Conservation (phyloP, 2,113 vertebrate genomes). For the Dinomys branickii region DNA sequence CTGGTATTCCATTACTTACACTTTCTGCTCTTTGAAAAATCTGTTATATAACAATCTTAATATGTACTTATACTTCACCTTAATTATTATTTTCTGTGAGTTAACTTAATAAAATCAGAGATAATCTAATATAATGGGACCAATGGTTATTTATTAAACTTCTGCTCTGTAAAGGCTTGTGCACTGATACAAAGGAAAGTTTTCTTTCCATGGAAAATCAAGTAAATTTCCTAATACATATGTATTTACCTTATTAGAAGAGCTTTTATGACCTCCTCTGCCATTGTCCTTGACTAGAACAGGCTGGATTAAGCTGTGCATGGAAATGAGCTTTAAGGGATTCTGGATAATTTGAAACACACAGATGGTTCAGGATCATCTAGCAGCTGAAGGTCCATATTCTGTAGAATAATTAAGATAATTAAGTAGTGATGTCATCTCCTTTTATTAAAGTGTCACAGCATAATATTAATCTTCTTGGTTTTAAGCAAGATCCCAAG, state of each 20-base stretch:
- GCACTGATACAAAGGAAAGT: background rate
- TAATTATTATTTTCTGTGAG: conserved; percentile 58
- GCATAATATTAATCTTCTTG: background rate
- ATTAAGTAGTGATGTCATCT: background rate
- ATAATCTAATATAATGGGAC: conserved; percentile 53
- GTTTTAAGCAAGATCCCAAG: background rate
- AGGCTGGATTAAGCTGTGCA: background rate
- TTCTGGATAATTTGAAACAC: background rate
- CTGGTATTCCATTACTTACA: conserved; percentile 49
- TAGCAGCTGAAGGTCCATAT: background rate
- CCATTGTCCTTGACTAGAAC: background rate
- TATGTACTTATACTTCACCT: conserved; percentile 32
- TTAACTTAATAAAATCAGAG: conserved; percentile 54
- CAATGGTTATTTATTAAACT: conserved; percentile 34
- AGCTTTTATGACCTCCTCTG: background rate
- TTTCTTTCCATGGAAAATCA: background rate
- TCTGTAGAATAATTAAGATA: background rate
- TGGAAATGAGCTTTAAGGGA: background rate
- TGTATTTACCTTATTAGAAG: background rate
- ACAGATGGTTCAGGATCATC: background rate
- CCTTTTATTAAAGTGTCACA: background rate
- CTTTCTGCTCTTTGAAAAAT: conserved; percentile 53
- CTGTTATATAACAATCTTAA: conserved; percentile 32
- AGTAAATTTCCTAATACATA: background rate
- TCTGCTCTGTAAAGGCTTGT: background rate